Conservation (phyloP, 1,140 invertebrate genomes). For the Lasioglossum baleicum region DNA sequence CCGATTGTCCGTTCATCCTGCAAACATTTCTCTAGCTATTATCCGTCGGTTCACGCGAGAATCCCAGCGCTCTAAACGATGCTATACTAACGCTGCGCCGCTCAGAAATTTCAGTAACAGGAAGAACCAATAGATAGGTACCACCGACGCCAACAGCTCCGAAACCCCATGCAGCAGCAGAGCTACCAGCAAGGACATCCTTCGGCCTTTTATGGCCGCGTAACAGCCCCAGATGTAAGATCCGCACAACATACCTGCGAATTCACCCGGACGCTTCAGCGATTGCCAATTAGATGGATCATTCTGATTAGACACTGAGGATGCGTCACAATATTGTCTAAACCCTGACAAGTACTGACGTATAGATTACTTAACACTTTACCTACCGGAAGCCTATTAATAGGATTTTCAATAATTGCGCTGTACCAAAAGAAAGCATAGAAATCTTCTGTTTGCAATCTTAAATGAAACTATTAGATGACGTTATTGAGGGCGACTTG, state of each 20-base stretch:
- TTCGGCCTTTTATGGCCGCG: constrained; percentile 81
- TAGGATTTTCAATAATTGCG: too few species aligned
- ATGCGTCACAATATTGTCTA: too few species aligned
- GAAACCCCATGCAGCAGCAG: constrained; percentile 79
- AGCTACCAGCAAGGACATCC: constrained; percentile 77
- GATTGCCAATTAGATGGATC: too few species aligned
- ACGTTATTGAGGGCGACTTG: too few species aligned
- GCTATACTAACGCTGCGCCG: constrained; percentile 81
- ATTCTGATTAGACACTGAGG: too few species aligned
- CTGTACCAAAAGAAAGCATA: too few species aligned
- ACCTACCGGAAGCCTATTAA: too few species aligned
- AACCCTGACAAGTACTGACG: too few species aligned
- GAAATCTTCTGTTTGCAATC: too few species aligned
- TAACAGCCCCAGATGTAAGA: constrained; percentile 83
- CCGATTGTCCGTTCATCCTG: constrained; percentile 72
- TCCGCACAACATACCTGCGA: constrained; percentile 82
- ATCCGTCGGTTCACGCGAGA: neutral
- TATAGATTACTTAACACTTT: too few species aligned
- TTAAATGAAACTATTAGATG: too few species aligned
- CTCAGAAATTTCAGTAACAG: constrained; percentile 81
- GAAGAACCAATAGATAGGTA: constrained; percentile 81
- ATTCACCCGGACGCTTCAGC: neutral
- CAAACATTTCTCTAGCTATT: constrained; percentile 53
- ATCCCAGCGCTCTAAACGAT: neutral
- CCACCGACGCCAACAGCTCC: constrained; percentile 78